Percentiles rank a stretch among this genome's conserved stretches.
Evolutionary conservation across 2,797 vertebrate genomes (phyloP).

Genomic region (Poecilia wingei): DNA sequence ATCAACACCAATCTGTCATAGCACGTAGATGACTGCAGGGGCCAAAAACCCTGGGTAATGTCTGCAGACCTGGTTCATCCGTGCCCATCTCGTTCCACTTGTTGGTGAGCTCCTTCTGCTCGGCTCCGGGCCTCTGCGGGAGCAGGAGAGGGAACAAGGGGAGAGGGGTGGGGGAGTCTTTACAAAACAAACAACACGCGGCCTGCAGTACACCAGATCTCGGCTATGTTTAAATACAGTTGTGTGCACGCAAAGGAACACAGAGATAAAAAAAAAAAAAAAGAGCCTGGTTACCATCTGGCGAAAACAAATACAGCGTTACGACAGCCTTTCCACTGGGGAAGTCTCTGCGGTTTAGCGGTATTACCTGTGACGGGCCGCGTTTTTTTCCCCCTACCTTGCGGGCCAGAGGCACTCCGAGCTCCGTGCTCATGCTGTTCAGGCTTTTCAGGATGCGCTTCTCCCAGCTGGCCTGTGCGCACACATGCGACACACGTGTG

Average conservation of each 20-base stretch:
- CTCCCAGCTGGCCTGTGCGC: conserved; percentile 93
- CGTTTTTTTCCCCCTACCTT: conserved; percentile 83
- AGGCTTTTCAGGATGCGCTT: conserved; percentile 96
- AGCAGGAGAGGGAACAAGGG: not conserved
- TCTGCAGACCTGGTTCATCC: conserved; percentile 91
- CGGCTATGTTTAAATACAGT: conserved; percentile 13
- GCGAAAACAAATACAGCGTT: not conserved
- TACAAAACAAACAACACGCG: conserved; percentile 1
- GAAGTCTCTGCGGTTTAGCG: not conserved
- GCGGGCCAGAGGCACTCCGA: conserved; percentile 90
- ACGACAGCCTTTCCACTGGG: conserved; percentile 4
- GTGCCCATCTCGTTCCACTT: conserved; percentile 99
- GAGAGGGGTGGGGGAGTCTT: not conserved
- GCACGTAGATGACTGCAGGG: conserved; percentile 18
- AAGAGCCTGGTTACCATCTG: conserved; percentile 15
- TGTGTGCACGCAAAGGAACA: not conserved
- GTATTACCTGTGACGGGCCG: conserved; percentile 1
- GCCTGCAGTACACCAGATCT: not conserved
- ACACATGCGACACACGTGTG: conserved; percentile 10
- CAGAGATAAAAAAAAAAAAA: not conserved
- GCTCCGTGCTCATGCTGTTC: conserved; percentile 97
- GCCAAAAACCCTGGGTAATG: conserved; percentile 29
- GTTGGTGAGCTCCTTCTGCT: conserved; percentile 93
- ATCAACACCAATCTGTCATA: conserved; percentile 49
- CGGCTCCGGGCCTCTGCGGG: conserved; percentile 85